phyloP scores from a whole-genome alignment of 2,888 invertebrate genomes.

The Leptopterna dolabrata region DNA sequence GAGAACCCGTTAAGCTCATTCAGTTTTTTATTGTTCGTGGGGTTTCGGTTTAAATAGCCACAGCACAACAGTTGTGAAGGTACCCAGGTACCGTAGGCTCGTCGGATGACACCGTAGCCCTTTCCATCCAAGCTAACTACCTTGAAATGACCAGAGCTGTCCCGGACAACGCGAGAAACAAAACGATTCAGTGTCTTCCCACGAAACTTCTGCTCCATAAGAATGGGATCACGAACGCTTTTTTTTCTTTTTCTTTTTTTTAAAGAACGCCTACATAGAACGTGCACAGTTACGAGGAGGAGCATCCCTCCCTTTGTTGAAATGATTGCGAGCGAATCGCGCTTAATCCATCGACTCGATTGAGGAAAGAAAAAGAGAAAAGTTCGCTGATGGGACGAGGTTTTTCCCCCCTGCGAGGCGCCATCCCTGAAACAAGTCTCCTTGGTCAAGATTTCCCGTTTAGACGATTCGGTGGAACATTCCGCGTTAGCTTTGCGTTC shows the following conservation, averaged over 20 bases:
- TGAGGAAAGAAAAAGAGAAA: neutral
- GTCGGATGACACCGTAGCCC: neutral
- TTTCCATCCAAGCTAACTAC: neutral
- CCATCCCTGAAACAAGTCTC: conserved; percentile 36
- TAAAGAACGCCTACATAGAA: neutral
- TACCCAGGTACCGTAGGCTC: neutral
- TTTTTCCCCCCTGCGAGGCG: neutral
- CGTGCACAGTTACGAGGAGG: neutral
- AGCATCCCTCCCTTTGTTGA: neutral
- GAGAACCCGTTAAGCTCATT: too few species aligned
- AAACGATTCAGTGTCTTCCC: neutral
- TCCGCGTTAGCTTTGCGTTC: neutral
- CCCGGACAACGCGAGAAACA: neutral
- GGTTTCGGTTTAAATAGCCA: too few species aligned
- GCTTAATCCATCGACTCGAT: neutral
- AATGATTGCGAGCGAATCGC: neutral
- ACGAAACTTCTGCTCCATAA: neutral
- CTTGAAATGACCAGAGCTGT: neutral
- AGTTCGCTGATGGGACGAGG: neutral
- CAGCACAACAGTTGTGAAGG: too few species aligned
- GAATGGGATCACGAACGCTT: neutral
- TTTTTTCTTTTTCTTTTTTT: too few species aligned
- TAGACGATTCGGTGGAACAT: conserved; percentile 24
- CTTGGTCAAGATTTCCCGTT: conserved; percentile 37
- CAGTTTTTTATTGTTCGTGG: too few species aligned